Percentiles rank a stretch among this genome's conserved stretches.
Conservation (phyloP, 2,797 vertebrate species). For the Spinibarbus caldwelli region DNA sequence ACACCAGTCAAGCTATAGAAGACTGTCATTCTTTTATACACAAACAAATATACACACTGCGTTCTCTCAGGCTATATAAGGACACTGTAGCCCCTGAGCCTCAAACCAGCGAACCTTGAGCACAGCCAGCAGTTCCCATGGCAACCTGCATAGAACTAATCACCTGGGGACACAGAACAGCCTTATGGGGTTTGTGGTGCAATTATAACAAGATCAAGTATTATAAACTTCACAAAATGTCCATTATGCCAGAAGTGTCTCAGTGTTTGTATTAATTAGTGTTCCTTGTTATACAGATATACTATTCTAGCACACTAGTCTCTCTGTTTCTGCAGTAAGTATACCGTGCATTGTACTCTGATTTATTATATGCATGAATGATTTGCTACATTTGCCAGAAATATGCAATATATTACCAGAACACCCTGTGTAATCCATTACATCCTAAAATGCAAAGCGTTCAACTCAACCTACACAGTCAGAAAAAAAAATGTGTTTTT, state of each 20-base stretch:
- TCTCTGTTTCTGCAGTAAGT: not conserved
- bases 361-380: not conserved
- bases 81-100: constrained; percentile 41
- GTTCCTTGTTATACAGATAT: not conserved
- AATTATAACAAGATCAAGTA: constrained; percentile 34
- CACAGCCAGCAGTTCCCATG: constrained; percentile 56
- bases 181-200: constrained; percentile 50
- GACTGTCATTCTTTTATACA: not conserved
- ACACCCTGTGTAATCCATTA: not conserved
- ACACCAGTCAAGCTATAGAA: not conserved
- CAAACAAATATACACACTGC: constrained; percentile 26
- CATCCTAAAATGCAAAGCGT: not conserved
- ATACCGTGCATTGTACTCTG: not conserved
- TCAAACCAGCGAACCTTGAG: constrained; percentile 46
- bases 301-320: not conserved
- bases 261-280: not conserved
- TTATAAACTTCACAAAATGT: constrained; percentile 18
- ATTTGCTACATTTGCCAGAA: not conserved
- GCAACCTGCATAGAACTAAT: constrained; percentile 48
- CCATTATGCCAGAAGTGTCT: not conserved
- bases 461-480: not conserved
- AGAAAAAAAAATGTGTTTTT: not conserved
- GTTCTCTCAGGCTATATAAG: constrained; percentile 38
- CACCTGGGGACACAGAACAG: constrained; percentile 49
- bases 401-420: not conserved